These are phyloP conservation scores for Troglohyphantes excavatus DNA, from an alignment of 2,888 invertebrate genomes.

Conservation along the genomic window DNA sequence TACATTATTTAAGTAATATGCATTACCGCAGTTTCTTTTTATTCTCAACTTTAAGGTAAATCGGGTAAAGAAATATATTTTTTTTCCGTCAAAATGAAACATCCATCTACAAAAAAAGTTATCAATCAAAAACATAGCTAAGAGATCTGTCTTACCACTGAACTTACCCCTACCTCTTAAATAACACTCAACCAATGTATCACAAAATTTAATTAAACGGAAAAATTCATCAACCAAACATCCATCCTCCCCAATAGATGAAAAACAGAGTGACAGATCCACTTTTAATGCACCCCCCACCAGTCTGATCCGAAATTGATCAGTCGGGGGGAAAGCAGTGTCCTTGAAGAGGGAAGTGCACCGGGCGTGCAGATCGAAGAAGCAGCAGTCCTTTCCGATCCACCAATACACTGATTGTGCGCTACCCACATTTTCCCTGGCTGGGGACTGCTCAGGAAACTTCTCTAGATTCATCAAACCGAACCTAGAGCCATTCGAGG, in stretches of 20 bases:
- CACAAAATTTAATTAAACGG: conserved; percentile 13
- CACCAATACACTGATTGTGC: conserved; percentile 65
- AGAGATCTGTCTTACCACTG: too few species aligned
- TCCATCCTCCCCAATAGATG: neutral
- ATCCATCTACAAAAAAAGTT: too few species aligned
- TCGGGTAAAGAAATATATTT: too few species aligned
- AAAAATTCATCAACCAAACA: neutral
- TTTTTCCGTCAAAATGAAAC: too few species aligned
- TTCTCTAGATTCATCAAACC: conserved; percentile 45
- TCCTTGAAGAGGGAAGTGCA: neutral
- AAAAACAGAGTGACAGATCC: conserved; percentile 34
- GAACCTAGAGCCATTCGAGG: conserved; percentile 1
- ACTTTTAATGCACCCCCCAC: conserved; percentile 36
- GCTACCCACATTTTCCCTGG: conserved; percentile 18
- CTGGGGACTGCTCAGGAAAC: neutral
- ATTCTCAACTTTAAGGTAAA: too few species aligned
- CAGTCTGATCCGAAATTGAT: conserved; percentile 35
- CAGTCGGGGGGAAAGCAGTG: conserved; percentile 32
- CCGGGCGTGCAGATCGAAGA: conserved; percentile 13
- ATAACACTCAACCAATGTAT: neutral
- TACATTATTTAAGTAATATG: too few species aligned
- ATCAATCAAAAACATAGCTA: neutral
- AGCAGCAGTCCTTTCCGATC: neutral
- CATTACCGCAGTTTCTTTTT: too few species aligned
- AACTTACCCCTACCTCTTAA: neutral